Percentiles rank a stretch among this genome's conserved stretches.
These are phyloP conservation scores for Pseudococcus viburni DNA, from an alignment of 2,888 invertebrate species.

Conservation along the genomic window DNA sequence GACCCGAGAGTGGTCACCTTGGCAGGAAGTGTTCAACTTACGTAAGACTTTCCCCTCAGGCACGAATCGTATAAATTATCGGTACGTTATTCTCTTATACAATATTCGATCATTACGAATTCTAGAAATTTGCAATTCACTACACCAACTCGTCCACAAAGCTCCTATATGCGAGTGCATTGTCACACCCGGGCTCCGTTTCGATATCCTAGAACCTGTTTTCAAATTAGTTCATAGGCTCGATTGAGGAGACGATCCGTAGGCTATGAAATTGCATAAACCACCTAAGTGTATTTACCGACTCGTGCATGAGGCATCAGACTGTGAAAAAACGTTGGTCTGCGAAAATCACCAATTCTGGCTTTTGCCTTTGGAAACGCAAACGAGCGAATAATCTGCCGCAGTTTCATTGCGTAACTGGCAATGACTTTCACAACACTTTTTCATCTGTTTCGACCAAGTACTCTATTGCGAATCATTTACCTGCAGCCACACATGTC, in stretches of 20 bases:
- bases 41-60: constrained; percentile 9
- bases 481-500: neutral
- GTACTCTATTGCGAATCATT: neutral
- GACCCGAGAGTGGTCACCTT: neutral
- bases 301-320: neutral
- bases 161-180: neutral
- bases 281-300: neutral
- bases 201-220: constrained; percentile 26
- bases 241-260: neutral
- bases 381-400: constrained; percentile 32
- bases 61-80: neutral
- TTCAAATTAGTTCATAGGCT: neutral
- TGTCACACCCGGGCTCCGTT: neutral
- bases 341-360: neutral
- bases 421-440: constrained; percentile 63
- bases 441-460: neutral
- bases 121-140: constrained; percentile 11
- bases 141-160: neutral
- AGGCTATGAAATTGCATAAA: constrained; percentile 10
- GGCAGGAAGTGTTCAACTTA: constrained; percentile 1
- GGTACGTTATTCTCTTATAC: neutral
- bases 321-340: neutral
- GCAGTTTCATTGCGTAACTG: constrained; percentile 39
- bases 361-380: neutral
- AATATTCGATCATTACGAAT: neutral